These are phyloP conservation scores for Acanthurus tractus DNA, from an alignment of 2,797 vertebrate species.

Conservation along the genomic window DNA sequence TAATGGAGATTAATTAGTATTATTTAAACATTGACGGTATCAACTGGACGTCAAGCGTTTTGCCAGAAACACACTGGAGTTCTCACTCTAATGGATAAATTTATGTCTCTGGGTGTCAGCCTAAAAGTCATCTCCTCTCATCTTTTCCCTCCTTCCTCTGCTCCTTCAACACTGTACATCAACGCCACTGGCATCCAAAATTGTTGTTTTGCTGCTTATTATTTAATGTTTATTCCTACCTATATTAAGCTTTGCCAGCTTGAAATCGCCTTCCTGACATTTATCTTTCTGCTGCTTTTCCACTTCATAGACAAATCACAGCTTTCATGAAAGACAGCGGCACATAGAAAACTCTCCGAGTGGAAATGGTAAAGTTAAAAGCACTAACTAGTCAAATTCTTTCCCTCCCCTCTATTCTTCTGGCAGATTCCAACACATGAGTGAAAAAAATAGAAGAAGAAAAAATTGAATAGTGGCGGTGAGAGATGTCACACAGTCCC, in stretches of 20 bases:
- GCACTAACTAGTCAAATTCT: slow-evolving; percentile 43
- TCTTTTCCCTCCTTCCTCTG: slow-evolving; percentile 43
- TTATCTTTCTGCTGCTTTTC: slow-evolving; percentile 57
- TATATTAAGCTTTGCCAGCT: slow-evolving; percentile 61
- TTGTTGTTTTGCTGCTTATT: slow-evolving; percentile 75
- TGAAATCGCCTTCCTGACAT: slow-evolving; percentile 73
- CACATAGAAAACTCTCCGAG: slow-evolving; percentile 51
- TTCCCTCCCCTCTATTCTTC: slow-evolving; percentile 18
- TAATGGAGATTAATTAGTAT: slow-evolving; percentile 84
- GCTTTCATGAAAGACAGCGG: slow-evolving; percentile 51
- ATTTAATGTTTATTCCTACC: slow-evolving; percentile 65
- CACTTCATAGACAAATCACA: slow-evolving; percentile 44
- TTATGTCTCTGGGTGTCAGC: slow-evolving; percentile 67
- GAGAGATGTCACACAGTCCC: slow-evolving; percentile 51
- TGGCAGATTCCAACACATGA: slow-evolving; percentile 44
- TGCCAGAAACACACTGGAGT: slow-evolving; percentile 57
- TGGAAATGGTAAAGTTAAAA: slow-evolving; percentile 63
- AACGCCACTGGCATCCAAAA: slow-evolving; percentile 67
- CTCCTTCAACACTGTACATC: slow-evolving; percentile 70
- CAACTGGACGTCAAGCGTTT: slow-evolving; percentile 76
- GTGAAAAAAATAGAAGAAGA: slow-evolving; percentile 33
- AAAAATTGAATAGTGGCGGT: slow-evolving; percentile 41
- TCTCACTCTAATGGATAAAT: slow-evolving; percentile 74
- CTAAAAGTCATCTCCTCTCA: slow-evolving; percentile 61
- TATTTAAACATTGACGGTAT: slow-evolving; percentile 84